phyloP scores from a whole-genome alignment of 2,888 invertebrate species.

The Criorhina ranunculi region DNA sequence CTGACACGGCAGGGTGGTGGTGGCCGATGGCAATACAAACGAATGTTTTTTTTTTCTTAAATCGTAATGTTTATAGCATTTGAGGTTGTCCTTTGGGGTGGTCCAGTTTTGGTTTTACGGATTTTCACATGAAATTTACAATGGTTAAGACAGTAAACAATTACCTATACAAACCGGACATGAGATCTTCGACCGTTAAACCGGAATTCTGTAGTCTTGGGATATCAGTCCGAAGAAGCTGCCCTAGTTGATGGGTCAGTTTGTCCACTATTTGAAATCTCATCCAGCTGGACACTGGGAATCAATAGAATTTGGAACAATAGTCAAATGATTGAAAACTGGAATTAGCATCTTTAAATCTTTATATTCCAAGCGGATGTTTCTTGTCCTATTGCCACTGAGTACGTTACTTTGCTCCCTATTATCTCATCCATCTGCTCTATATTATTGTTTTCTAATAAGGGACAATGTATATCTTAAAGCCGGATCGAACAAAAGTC shows the following conservation, averaged over 20 bases:
- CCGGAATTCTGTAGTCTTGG: conserved; percentile 28
- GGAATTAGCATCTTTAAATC: conserved; percentile 21
- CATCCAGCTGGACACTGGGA: conserved; percentile 34
- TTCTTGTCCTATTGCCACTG: conserved; percentile 7
- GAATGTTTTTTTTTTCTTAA: background rate
- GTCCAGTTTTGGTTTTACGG: conserved; percentile 64
- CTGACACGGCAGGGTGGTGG: conserved; percentile 20
- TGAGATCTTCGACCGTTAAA: conserved; percentile 29
- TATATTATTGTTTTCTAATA: conserved; percentile 54
- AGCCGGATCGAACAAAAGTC: background rate
- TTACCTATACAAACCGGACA: conserved; percentile 17
- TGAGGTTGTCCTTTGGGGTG: conserved; percentile 53
- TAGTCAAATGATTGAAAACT: conserved; percentile 22
- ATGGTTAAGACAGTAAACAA: conserved; percentile 14
- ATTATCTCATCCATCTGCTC: conserved; percentile 59
- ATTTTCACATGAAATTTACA: conserved; percentile 49
- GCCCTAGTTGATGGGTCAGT: conserved; percentile 22
- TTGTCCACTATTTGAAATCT: conserved; percentile 1
- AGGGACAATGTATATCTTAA: background rate
- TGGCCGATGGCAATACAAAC: conserved; percentile 3
- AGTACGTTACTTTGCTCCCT: conserved; percentile 12
- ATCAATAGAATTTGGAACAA: conserved; percentile 47
- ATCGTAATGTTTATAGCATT: conserved; percentile 14
- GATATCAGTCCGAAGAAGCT: conserved; percentile 7
- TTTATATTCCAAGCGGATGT: conserved; percentile 5